Percentiles rank a stretch among this genome's conserved stretches.
These are phyloP conservation scores for Pteropus alecto DNA, from an alignment of 2,113 vertebrate genomes.

Conservation along the genomic window DNA sequence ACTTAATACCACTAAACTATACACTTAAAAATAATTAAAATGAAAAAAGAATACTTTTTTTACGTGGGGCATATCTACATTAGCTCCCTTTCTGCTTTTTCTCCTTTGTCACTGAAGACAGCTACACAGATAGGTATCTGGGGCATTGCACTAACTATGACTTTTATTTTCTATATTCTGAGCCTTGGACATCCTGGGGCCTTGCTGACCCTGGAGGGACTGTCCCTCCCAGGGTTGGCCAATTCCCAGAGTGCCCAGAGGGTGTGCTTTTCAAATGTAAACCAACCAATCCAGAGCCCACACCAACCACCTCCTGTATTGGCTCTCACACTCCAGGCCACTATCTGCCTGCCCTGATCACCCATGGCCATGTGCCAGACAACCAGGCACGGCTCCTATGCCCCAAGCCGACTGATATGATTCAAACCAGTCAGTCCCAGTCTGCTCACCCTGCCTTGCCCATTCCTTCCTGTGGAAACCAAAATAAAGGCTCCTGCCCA, in stretches of 20 bases:
- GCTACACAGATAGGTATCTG: background rate
- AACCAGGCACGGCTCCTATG: background rate
- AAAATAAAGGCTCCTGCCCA: background rate
- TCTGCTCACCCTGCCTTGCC: background rate
- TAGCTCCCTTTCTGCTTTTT: background rate
- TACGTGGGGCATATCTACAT: too few species aligned
- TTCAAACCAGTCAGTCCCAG: background rate
- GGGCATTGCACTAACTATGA: accelerated
- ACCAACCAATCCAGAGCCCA: too few species aligned
- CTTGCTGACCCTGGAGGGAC: background rate
- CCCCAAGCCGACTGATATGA: background rate
- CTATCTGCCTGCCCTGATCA: background rate
- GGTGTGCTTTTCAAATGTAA: background rate
- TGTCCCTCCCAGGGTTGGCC: background rate
- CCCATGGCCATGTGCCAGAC: background rate
- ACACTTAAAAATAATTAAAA: background rate
- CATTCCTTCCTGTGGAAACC: background rate
- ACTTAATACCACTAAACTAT: background rate
- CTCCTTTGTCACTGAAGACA: background rate
- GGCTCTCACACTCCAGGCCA: background rate
- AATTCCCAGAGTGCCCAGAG: background rate
- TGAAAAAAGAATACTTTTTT: background rate
- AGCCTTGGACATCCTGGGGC: background rate
- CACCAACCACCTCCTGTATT: background rate
- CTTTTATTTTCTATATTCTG: background rate